A percentile compares a stretch with the other conserved stretches of the same genome.
Evolutionary conservation across 2,797 vertebrate genomes (phyloP).

Genomic region (Danio aesculapii): DNA sequence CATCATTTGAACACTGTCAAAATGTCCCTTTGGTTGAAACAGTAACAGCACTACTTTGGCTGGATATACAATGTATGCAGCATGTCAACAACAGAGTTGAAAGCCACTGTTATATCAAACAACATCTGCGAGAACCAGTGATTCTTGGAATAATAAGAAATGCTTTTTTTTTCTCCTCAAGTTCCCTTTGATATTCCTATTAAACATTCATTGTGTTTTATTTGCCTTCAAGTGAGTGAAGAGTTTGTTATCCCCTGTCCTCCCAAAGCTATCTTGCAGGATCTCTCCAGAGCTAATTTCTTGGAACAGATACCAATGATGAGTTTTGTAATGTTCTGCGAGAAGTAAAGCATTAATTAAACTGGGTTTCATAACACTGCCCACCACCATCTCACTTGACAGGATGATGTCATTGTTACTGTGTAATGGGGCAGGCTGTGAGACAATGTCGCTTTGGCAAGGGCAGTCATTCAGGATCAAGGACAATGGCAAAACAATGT

Average conservation of each 20-base stretch:
- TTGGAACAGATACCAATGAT: neutral
- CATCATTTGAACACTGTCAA: constrained; percentile 9
- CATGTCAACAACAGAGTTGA: constrained; percentile 62
- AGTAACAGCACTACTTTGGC: constrained; percentile 59
- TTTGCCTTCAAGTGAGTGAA: constrained; percentile 72
- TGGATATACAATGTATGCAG: constrained; percentile 8
- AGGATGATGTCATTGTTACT: constrained; percentile 17
- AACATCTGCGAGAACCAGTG: constrained; percentile 75
- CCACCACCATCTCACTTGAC: neutral
- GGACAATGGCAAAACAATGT: constrained; percentile 9
- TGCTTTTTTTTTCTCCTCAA: constrained; percentile 63
- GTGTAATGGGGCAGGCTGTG: neutral
- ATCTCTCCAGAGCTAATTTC: constrained; percentile 52
- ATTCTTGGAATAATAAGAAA: constrained; percentile 77
- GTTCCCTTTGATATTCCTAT: constrained; percentile 78
- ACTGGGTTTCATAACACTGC: constrained; percentile 15
- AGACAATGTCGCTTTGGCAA: constrained; percentile 14
- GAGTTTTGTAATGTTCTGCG: constrained; percentile 36
- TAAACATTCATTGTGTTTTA: constrained; percentile 80
- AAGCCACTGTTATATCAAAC: constrained; percentile 78
- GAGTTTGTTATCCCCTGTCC: constrained; percentile 72
- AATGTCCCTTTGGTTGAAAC: constrained; percentile 25
- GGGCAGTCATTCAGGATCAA: constrained; percentile 15
- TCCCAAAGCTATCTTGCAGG: constrained; percentile 57
- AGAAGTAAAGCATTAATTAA: constrained; percentile 53